Percentiles rank a stretch among this genome's conserved stretches.
Evolutionary conservation across 2,113 vertebrate genomes (phyloP).

Genomic region (Cnemophilus loriae): DNA sequence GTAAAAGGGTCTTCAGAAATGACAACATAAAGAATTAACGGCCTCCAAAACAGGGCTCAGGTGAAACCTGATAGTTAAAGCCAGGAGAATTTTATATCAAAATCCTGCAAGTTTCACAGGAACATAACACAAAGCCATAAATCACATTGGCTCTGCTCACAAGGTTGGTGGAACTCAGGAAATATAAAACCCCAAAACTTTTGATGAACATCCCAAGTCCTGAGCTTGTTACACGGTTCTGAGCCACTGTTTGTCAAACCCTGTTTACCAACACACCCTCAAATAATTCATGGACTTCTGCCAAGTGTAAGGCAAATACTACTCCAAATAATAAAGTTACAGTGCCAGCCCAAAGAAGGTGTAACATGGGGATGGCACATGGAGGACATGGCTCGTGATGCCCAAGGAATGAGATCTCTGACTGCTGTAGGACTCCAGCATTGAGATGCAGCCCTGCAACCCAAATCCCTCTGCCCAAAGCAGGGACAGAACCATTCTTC

Average conservation of each 20-base stretch:
- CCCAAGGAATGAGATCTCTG: neutral
- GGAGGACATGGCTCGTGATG: accelerated
- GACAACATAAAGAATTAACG: constrained; percentile 59
- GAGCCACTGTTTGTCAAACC: neutral
- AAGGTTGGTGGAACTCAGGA: constrained; percentile 1
- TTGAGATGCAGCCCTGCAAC: neutral
- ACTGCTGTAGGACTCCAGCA: neutral
- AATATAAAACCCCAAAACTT: constrained; percentile 35
- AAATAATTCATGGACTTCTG: neutral
- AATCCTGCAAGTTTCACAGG: constrained; percentile 39
- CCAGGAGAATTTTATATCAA: constrained; percentile 45
- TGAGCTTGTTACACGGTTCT: neutral
- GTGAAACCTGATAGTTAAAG: constrained; percentile 54
- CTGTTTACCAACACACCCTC: neutral
- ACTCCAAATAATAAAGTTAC: neutral
- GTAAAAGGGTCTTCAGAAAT: constrained; percentile 57
- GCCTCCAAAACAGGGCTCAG: constrained; percentile 48
- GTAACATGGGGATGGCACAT: neutral
- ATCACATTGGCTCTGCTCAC: constrained; percentile 33
- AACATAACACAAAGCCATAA: constrained; percentile 42
- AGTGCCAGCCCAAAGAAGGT: neutral
- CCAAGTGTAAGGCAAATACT: neutral
- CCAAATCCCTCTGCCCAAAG: neutral
- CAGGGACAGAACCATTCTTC: neutral
- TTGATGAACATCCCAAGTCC: neutral